Evolutionary conservation across 2,888 invertebrate species (phyloP), one percentile per base, ranked within the genome.

Genomic region (Proisotoma minuta): DNA sequence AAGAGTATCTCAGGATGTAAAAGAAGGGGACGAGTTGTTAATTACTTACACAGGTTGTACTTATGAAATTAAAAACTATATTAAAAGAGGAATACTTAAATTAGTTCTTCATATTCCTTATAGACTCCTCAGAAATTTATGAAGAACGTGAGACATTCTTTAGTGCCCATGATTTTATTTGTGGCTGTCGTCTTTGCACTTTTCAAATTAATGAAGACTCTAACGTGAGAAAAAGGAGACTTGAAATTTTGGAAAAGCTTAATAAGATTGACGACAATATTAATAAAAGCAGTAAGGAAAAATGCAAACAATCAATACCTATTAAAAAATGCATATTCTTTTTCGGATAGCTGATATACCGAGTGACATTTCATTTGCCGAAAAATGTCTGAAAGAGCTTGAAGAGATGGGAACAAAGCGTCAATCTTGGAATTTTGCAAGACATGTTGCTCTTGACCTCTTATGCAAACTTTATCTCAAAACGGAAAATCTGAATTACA

Each of bases 21-120:
- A 52, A 23, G 24, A 50, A 12, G 68, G 65, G 1, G 59, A 68
- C 20, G 68, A 68, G 34, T 1, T 68, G 1, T 20, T 63, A 18
- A 60, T 62, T 23, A 59, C 63, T 18, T 68, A 68, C 53, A 59
- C 63, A 8, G 59, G 63, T 43, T 5, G 20, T 15, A 18, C 10
- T 34, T 34, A 34, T 10, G 15, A 10, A 34, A 34, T 34, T 34
- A 34, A 34, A 15, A 10, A 34, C 34, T 10, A 10, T 8, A 10
- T 34, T 34, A 34, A 34, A 10, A 34, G 8, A 15, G 8, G 34
- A 10, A 34, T 34, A 34, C 34, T 34, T 15, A 15, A 8, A 10
- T 34, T 8, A 10, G 34, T 15, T 34, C 15, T 5, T 43, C 43
- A 12, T 15, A 43, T 34, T 34, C 15, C 34, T 5, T 5, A 12